phyloP scores from a whole-genome alignment of 2,797 vertebrate species.

The Leptoclinus maculatus region DNA sequence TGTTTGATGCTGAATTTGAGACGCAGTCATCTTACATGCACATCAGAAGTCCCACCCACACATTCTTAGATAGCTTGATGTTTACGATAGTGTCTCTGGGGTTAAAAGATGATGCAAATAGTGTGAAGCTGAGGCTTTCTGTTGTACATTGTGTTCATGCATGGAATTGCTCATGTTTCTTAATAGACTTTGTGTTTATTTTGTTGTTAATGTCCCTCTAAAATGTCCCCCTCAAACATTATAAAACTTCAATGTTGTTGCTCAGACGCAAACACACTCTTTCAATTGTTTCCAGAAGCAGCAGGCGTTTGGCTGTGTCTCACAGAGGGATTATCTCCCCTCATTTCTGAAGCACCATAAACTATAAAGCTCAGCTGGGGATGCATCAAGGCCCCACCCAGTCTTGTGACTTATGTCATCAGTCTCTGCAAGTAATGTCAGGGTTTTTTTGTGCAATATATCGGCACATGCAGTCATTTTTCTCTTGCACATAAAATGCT shows the following conservation, averaged over 20 bases:
- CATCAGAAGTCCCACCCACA: slow-evolving; percentile 28
- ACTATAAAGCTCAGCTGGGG: slow-evolving; percentile 18
- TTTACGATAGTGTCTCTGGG: slow-evolving; percentile 38
- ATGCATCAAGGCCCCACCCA: slow-evolving; percentile 16
- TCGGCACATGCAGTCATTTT: slow-evolving; percentile 15
- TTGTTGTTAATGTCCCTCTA: not conserved
- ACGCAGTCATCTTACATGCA: slow-evolving; percentile 28
- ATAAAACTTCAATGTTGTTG: not conserved
- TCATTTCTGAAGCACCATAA: slow-evolving; percentile 31
- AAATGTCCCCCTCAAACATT: not conserved
- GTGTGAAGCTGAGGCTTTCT: slow-evolving; percentile 13
- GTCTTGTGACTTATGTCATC: slow-evolving; percentile 28
- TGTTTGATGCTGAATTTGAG: slow-evolving; percentile 43
- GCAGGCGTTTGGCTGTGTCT: not conserved
- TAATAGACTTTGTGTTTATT: not conserved
- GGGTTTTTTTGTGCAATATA: not conserved
- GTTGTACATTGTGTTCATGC: not conserved
- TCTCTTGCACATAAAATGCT: slow-evolving; percentile 27
- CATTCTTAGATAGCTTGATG: slow-evolving; percentile 37
- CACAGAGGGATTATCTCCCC: slow-evolving; percentile 31
- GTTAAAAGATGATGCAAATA: slow-evolving; percentile 33
- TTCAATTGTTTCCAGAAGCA: slow-evolving; percentile 28
- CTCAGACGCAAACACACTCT: not conserved
- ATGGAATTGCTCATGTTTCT: not conserved
- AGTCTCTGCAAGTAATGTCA: slow-evolving; percentile 2